Base-by-base conservation (phyloP, 2,888 invertebrate genomes). In the Monochamus alternatus region DNA sequence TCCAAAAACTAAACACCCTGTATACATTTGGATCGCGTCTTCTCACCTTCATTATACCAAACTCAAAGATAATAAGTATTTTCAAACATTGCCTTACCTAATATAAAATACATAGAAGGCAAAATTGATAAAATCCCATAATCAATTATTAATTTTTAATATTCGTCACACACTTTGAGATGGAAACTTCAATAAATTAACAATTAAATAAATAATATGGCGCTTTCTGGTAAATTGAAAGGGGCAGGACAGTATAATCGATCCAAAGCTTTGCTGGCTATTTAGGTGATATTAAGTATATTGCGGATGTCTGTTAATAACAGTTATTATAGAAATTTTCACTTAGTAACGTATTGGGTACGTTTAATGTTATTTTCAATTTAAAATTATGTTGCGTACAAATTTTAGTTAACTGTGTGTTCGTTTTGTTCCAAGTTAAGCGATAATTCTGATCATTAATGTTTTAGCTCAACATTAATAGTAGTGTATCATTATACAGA, bases 161-260 rank as follows among this genome's bases (percentile, higher is more conserved):
- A 10, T 12, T 9, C 47, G 9, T 47, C 47, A 47, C 47, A 47
- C 47, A 47, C 3, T 43, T 63, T 14, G 14, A 38, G 38, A 43
- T 3, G 14, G 2, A n/a, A 43, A 43, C 43, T 62, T 62, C 31
- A 32, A 10, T 62, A 30, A n/a, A 31, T 38, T 9, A n/a, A 63
- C 38, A 63, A 43, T 43, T 43, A 38, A 43, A 43, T 63, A 63
- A 63, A 63, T 63, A 38, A 63, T 63, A 63, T n/a, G 43, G 14
- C 62, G 7, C 47, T 47, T 2, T 63, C 43, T 3, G 14, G 5
- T 38, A 43, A 63, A 63, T 63, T 63, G 62, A 38, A 63, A 63
- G 9, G 38, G 62, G 62, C 38, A 43, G 43, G 43, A 22, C n/a
- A 63, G 43, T 8, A 43, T 63, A 63, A 63, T 63, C 62, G 43